Percentiles rank a stretch among this genome's conserved stretches.
Conservation (phyloP, 2,113 vertebrate species). For the Melanocharis versteri region DNA sequence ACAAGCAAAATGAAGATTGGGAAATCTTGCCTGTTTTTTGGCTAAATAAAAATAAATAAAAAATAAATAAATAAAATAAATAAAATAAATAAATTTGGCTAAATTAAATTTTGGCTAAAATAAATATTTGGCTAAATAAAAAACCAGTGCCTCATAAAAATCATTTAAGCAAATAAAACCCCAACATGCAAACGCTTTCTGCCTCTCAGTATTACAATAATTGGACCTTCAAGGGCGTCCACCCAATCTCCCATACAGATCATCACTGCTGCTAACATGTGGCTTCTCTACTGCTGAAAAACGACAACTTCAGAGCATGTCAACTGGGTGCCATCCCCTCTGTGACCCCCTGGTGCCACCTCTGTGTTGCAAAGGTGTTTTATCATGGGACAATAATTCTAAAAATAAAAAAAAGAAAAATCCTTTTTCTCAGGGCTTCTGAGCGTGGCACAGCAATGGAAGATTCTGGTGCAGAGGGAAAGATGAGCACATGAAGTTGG, state of each 20-base stretch:
- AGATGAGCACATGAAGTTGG: fast-evolving
- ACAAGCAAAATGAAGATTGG: not conserved
- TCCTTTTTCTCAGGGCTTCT: not conserved
- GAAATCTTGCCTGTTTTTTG: not conserved
- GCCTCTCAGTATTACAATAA: not conserved
- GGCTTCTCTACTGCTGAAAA: not conserved
- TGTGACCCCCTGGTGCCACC: not conserved
- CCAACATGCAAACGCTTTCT: not conserved
- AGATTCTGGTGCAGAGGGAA: not conserved
- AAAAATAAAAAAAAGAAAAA: not conserved
- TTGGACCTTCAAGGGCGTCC: not conserved
- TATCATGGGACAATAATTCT: not conserved
- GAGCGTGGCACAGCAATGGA: too few species aligned
- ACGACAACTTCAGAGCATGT: not conserved
- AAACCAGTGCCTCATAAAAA: not conserved
- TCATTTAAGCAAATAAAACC: not conserved
- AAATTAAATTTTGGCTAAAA: too few species aligned
- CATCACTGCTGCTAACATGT: not conserved
- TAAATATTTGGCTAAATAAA: too few species aligned
- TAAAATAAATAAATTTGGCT: too few species aligned
- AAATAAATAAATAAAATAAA: too few species aligned
- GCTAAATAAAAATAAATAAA: too few species aligned
- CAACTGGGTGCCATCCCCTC: not conserved
- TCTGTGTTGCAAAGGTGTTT: not conserved
- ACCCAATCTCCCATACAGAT: not conserved